Conservation (phyloP, 1,140 invertebrate genomes). For the Drosophila malerkotliana region DNA sequence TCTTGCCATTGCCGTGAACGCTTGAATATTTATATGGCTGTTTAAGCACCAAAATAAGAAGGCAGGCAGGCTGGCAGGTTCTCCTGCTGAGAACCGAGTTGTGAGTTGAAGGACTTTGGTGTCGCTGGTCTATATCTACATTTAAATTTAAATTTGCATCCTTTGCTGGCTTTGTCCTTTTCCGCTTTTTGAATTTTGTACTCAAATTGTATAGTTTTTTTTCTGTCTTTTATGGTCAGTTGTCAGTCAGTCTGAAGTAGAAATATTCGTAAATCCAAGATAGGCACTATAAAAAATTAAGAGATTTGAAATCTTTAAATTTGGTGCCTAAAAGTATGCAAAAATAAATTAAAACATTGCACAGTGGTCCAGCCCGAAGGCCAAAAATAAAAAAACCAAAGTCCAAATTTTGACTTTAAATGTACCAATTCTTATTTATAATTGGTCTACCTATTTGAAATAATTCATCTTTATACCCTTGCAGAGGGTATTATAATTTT, state of each 20-base stretch:
- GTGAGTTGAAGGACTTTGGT: slow-evolving; percentile 20
- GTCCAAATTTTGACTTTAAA: too few species aligned
- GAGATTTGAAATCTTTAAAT: too few species aligned
- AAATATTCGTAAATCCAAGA: neutral
- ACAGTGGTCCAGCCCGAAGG: too few species aligned
- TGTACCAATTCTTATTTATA: too few species aligned
- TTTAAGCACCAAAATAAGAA: slow-evolving; percentile 31
- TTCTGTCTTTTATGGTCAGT: neutral
- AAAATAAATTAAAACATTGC: too few species aligned
- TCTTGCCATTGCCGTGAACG: slow-evolving; percentile 6
- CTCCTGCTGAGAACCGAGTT: slow-evolving; percentile 26
- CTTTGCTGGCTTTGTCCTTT: neutral
- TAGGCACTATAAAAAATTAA: too few species aligned
- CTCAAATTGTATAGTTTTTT: neutral
- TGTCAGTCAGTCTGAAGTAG: neutral
- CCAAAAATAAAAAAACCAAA: too few species aligned
- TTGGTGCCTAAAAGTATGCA: too few species aligned
- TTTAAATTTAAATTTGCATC: neutral
- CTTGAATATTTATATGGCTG: slow-evolving; percentile 65
- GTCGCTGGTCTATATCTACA: slow-evolving; percentile 12
- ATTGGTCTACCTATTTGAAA: too few species aligned
- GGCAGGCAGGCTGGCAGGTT: slow-evolving; percentile 29
- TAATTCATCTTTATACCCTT: too few species aligned
- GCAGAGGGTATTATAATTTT: too few species aligned
- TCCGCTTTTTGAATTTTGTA: neutral